phyloP scores from a whole-genome alignment of 2,888 invertebrate genomes.

The Epirrita christyi region DNA sequence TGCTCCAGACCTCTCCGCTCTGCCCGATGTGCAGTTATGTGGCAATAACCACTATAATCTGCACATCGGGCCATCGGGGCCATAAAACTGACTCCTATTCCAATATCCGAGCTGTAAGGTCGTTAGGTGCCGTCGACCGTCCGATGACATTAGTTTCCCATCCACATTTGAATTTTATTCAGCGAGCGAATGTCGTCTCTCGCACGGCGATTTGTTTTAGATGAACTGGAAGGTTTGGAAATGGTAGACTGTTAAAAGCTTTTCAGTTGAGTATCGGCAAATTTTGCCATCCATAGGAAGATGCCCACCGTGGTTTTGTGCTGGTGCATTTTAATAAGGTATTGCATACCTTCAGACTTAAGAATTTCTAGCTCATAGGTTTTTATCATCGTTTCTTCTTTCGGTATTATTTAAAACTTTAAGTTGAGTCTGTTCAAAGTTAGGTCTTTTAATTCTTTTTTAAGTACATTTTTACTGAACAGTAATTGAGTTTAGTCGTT shows the following conservation, averaged over 20 bases:
- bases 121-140: conserved; percentile 48
- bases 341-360: no score
- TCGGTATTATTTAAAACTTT: no score
- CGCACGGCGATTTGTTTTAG: conserved; percentile 33
- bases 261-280: neutral
- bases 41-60: conserved; percentile 4
- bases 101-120: conserved; percentile 39
- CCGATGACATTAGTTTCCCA: conserved; percentile 46
- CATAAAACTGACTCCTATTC: conserved; percentile 39
- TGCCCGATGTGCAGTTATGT: no score
- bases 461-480: no score
- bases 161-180: conserved; percentile 51
- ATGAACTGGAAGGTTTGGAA: conserved; percentile 9
- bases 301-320: neutral
- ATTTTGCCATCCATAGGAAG: no score
- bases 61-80: conserved; percentile 24
- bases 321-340: neutral
- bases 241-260: neutral
- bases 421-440: neutral
- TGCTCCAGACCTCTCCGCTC: no score
- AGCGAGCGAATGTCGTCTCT: conserved; percentile 50
- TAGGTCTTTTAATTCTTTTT: no score
- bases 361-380: no score
- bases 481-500: no score
- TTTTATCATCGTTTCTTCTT: no score